Evolutionary conservation across 2,113 vertebrate genomes (phyloP), one percentile per base, ranked within the genome.

Genomic region (Chlorodrepanis virens): DNA sequence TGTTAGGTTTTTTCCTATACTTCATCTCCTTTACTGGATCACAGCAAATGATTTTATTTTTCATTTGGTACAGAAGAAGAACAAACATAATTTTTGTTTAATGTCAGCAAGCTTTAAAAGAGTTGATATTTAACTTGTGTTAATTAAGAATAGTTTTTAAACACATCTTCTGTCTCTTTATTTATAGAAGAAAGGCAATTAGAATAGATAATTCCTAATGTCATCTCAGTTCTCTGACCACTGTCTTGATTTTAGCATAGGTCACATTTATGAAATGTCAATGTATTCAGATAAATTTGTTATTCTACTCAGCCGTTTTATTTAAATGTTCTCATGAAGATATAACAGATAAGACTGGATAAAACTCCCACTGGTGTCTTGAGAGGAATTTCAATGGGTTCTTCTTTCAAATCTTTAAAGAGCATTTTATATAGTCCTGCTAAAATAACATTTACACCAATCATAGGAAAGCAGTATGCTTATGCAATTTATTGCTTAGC

Each of bases 201-300:
- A 76, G 24, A 83, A 40, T 54, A 76, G 54, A 31, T 19, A 79
- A 31, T 80, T 93, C 68, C 63, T 87, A 76, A 85, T 82, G 50
- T 79, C 69, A 74, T 74, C 39, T 79, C 63, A 28, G 45, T 89
- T 86, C 59, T 96, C 33, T 0, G 7, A 35, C 67, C 89, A 94
- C 53, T 83, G 75, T 65, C 84, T 90, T 83, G 63, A 74, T 94
- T 96, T 93, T 95, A 87, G 20, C 63, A 83, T 67, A 91, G 87
- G 93, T 96, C 82, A 86, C 59, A 88, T 85, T 90, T 90, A 74
- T 90, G 59, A 95, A 97, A 96, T 94, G 87, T 86, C 93, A 96
- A 31, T 93, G 71, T 91, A 88, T 96, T 89, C 91, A 76, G 40
- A 91, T 23, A 56, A 76, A 90, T 59, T 64, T 4, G 2, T 83